Conservation (phyloP, 2,797 vertebrate species). For the Microhierax caerulescens region DNA sequence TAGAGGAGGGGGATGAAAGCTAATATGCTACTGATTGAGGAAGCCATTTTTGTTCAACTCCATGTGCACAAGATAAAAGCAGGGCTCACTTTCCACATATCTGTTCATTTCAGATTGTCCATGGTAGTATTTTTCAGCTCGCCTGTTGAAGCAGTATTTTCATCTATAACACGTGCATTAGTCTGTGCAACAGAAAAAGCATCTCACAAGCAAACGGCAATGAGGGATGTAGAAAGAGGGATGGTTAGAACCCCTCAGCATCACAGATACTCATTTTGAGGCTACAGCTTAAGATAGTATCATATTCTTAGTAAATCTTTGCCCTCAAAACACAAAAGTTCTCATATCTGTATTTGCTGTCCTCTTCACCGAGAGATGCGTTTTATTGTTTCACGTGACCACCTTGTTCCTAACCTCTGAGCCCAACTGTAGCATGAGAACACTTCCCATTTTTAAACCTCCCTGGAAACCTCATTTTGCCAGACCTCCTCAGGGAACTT, state of each 20-base stretch:
- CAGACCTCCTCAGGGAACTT: not conserved
- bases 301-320: not conserved
- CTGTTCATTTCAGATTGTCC: not conserved
- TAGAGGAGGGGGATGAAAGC: not conserved
- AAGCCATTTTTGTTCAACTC: conserved; percentile 1
- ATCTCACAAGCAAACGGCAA: not conserved
- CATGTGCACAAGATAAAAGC: not conserved
- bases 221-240: not conserved
- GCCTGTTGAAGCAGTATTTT: not conserved
- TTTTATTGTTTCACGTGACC: not conserved
- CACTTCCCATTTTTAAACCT: not conserved
- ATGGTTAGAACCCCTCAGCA: not conserved
- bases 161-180: not conserved
- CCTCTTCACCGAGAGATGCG: not conserved
- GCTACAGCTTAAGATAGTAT: not conserved
- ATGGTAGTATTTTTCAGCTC: not conserved
- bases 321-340: not conserved
- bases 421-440: accelerated
- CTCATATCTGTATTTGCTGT: not conserved
- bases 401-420: not conserved
- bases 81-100: not conserved
- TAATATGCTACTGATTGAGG: not conserved
- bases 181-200: not conserved
- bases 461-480: not conserved
- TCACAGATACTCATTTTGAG: not conserved